Percentiles rank a stretch among this genome's conserved stretches.
Evolutionary conservation across 1,140 invertebrate species (phyloP).

Genomic region (Rhagoletis zephyria): DNA sequence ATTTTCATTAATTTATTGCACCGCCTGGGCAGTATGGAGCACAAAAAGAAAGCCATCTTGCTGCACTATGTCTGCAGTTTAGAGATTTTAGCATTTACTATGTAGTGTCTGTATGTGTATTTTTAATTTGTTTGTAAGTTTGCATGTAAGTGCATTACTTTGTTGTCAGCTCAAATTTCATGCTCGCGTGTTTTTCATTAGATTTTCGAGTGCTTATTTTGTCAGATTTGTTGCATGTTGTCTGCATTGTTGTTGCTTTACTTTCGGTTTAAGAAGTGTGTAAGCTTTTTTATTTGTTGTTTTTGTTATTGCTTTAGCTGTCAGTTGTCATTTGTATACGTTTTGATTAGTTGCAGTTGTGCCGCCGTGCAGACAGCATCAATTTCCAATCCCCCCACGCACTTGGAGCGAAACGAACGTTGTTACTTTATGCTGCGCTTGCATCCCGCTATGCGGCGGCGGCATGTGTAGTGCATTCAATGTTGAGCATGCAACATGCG

Average conservation of each 20-base stretch:
- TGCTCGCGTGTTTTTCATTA: background rate
- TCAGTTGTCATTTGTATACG: slow-evolving; percentile 47
- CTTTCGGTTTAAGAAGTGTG: background rate
- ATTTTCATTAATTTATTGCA: slow-evolving; percentile 16
- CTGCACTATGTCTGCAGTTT: background rate
- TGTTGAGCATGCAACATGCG: slow-evolving; percentile 33
- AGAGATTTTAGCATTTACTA: slow-evolving; percentile 13
- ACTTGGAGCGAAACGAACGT: background rate
- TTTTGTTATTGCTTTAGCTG: slow-evolving; percentile 8
- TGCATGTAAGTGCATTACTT: slow-evolving; percentile 10
- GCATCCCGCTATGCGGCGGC: background rate
- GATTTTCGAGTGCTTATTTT: slow-evolving; percentile 31
- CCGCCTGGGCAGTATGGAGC: background rate
- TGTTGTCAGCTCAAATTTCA: slow-evolving; percentile 40
- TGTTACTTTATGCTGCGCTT: background rate
- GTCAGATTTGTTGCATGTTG: slow-evolving; percentile 23
- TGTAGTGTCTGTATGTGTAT: background rate
- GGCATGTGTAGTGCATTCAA: background rate
- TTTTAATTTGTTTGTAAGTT: background rate
- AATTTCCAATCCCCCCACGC: slow-evolving; percentile 32
- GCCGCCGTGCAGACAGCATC: slow-evolving; percentile 32
- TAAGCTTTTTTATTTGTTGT: background rate
- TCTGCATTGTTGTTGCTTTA: background rate
- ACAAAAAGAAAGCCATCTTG: background rate
- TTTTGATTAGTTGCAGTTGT: slow-evolving; percentile 51